A percentile compares a stretch with the other conserved stretches of the same genome.
phyloP scores from a whole-genome alignment of 1,140 invertebrate species.

The Papilio polyxenes region DNA sequence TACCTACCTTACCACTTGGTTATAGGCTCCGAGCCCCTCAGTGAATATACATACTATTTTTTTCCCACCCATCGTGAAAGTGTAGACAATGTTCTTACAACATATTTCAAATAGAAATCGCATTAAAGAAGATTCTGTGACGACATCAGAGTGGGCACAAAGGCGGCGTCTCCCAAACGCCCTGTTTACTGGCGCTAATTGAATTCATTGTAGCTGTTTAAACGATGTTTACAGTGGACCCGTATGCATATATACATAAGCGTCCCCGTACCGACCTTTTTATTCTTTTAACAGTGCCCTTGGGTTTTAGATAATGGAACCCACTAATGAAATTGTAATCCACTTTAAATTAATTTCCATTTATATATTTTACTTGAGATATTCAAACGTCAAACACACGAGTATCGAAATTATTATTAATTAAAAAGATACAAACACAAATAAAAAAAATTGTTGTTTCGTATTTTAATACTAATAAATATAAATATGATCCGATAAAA shows the following conservation, averaged over 20 bases:
- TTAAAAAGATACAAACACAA: too few species aligned
- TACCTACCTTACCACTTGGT: too few species aligned
- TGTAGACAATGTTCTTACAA: background rate
- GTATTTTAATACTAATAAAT: background rate
- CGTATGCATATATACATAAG: conserved; percentile 47
- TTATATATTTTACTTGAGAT: background rate
- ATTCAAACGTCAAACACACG: background rate
- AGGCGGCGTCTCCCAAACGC: conserved; percentile 48
- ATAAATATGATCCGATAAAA: background rate
- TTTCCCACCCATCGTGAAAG: too few species aligned
- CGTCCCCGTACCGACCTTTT: conserved; percentile 13
- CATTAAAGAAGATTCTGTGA: background rate
- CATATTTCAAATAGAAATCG: background rate
- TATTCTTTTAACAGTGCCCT: conserved; percentile 31
- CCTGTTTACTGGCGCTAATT: conserved; percentile 59
- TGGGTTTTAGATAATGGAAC: conserved; percentile 33
- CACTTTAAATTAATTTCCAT: background rate
- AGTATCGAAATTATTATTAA: too few species aligned
- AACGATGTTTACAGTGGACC: conserved; percentile 55
- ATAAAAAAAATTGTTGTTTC: too few species aligned
- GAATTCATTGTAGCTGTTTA: conserved; percentile 60
- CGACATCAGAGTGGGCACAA: conserved; percentile 40
- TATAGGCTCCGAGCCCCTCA: too few species aligned
- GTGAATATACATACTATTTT: too few species aligned
- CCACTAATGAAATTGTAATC: conserved; percentile 26